A percentile compares a stretch with the other conserved stretches of the same genome.
Evolutionary conservation across 2,113 vertebrate genomes (phyloP).

Genomic region (Narcine bancroftii): DNA sequence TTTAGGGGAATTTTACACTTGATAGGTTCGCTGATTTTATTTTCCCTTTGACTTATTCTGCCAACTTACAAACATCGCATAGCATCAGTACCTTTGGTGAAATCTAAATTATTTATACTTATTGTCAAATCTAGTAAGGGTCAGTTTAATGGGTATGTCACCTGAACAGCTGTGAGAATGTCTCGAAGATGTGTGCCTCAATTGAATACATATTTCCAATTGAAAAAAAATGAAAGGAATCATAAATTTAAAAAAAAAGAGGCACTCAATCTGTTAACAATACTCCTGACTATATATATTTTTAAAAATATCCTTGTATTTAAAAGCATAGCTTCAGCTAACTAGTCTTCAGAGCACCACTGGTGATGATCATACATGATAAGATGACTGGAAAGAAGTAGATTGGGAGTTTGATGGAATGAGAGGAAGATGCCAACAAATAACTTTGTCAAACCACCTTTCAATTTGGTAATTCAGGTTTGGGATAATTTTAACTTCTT

Average conservation of each 20-base stretch:
- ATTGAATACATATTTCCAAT: background rate
- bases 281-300: background rate
- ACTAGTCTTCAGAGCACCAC: background rate
- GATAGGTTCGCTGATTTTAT: constrained; percentile 20
- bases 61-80: background rate
- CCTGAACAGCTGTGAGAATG: background rate
- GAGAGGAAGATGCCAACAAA: too few relatives aligned
- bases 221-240: background rate
- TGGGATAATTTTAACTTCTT: background rate
- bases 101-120: constrained; percentile 24
- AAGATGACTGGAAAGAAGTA: background rate
- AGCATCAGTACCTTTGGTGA: background rate
- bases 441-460: background rate
- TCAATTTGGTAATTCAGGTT: background rate
- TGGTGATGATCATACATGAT: background rate
- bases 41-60: constrained; percentile 20
- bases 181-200: background rate
- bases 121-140: constrained; percentile 11
- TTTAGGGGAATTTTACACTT: background rate
- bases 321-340: background rate
- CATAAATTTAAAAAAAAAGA: background rate
- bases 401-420: background rate
- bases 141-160: constrained; percentile 5
- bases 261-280: background rate
- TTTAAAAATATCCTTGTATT: background rate